phyloP scores from a whole-genome alignment of 2,888 invertebrate species.

The Bhutanitis thaidina region DNA sequence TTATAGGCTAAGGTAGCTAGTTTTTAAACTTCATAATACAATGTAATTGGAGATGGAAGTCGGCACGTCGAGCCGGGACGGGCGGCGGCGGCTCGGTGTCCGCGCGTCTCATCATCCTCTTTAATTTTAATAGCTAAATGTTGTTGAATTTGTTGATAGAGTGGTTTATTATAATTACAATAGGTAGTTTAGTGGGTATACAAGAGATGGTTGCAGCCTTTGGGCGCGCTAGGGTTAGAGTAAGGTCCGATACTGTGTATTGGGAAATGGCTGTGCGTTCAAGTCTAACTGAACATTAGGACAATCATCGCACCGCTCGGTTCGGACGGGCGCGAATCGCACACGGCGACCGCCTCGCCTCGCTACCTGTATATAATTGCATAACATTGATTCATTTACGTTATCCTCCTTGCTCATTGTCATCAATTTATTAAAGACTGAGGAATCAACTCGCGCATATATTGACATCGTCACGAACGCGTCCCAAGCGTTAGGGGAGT shows the following conservation, averaged over 20 bases:
- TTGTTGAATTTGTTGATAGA: slow-evolving; percentile 78
- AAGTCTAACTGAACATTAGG: slow-evolving; percentile 64
- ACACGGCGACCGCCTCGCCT: slow-evolving; percentile 26
- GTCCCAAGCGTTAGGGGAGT: slow-evolving; percentile 60
- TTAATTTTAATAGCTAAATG: slow-evolving; percentile 77
- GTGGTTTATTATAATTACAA: slow-evolving; percentile 70
- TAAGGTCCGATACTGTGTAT: slow-evolving; percentile 64
- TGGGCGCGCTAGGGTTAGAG: slow-evolving; percentile 58
- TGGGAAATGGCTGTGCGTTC: slow-evolving; percentile 74
- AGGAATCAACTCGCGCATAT: slow-evolving; percentile 78
- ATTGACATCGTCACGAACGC: slow-evolving; percentile 75
- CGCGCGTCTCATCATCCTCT: slow-evolving; percentile 55
- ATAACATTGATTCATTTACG: slow-evolving; percentile 75
- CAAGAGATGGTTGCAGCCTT: slow-evolving; percentile 57
- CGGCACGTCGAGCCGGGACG: slow-evolving; percentile 22
- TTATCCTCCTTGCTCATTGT: slow-evolving; percentile 76
- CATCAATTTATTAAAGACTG: slow-evolving; percentile 80
- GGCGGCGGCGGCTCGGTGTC: slow-evolving; percentile 22
- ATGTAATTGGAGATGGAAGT: slow-evolving; percentile 23
- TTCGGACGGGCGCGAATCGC: slow-evolving; percentile 28
- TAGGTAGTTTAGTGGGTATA: slow-evolving; percentile 62
- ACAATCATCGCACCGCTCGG: slow-evolving; percentile 43
- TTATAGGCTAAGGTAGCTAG: slow-evolving; percentile 66
- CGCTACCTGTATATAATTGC: slow-evolving; percentile 74
- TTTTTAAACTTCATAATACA: slow-evolving; percentile 48